Conservation (phyloP, 2,797 vertebrate genomes). For the Chiropotes sagulatus region DNA sequence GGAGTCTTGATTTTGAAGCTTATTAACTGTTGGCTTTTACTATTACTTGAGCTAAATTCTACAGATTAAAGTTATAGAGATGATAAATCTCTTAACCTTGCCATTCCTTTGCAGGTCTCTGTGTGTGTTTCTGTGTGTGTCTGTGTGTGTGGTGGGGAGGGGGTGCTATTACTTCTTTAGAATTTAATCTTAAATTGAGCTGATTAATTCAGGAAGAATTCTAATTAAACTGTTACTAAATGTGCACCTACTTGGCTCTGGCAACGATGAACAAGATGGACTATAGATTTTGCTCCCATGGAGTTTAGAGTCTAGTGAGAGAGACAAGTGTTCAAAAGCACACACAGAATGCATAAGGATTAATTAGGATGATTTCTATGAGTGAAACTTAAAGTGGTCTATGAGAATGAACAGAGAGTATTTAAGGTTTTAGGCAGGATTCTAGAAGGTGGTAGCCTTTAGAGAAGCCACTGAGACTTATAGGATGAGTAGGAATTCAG, state of each 20-base stretch:
- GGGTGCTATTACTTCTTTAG: background rate
- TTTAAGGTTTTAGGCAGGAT: background rate
- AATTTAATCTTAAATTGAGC: conserved; percentile 28
- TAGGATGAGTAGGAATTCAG: background rate
- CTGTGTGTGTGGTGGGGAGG: background rate
- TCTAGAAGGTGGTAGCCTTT: background rate
- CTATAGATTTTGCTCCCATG: background rate
- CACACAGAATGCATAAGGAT: background rate
- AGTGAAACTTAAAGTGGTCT: background rate
- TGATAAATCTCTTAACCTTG: background rate
- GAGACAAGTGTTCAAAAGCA: background rate
- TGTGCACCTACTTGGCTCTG: background rate
- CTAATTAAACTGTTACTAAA: background rate
- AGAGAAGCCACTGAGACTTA: background rate
- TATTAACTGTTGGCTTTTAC: background rate
- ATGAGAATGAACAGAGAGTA: background rate
- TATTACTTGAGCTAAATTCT: background rate
- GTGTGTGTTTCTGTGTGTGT: background rate
- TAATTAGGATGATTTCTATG: background rate
- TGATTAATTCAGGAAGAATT: background rate
- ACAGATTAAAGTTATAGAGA: background rate
- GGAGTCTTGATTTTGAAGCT: conserved; percentile 23
- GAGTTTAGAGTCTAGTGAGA: background rate
- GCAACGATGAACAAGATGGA: background rate
- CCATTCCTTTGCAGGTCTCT: background rate